phyloP scores from a whole-genome alignment of 2,888 invertebrate species.

The Parnassius smintheus region DNA sequence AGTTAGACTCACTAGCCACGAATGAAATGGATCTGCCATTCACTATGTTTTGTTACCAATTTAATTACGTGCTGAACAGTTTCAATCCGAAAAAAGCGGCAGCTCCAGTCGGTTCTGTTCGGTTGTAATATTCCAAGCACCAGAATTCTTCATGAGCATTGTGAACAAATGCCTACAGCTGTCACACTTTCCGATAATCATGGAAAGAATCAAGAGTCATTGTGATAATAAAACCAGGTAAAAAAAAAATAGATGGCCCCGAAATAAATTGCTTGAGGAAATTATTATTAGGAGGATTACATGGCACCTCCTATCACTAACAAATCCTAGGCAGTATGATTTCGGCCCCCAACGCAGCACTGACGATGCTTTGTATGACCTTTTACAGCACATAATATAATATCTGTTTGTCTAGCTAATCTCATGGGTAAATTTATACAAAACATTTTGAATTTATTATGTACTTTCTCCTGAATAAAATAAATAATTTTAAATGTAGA shows the following conservation, averaged over 20 bases:
- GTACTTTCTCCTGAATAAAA: no score
- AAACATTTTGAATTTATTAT: no score
- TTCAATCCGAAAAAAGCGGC: background rate
- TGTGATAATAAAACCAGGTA: background rate
- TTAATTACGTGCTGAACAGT: background rate
- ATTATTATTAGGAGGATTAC: slow-evolving; percentile 14
- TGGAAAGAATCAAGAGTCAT: background rate
- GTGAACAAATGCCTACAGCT: background rate
- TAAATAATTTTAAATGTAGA: no score
- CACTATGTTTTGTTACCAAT: background rate
- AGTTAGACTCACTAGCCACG: no score
- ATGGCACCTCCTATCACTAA: no score
- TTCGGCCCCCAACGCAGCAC: slow-evolving; percentile 29
- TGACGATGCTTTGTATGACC: slow-evolving; percentile 32
- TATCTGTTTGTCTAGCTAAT: no score
- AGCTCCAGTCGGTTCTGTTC: background rate
- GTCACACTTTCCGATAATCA: background rate
- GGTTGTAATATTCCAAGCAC: no score
- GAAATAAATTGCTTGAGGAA: background rate
- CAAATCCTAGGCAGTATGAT: no score
- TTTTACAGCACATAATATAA: slow-evolving; percentile 13
- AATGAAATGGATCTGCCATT: background rate
- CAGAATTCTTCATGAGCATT: background rate
- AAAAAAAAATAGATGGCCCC: background rate
- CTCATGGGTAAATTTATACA: no score